Evolutionary conservation across 2,113 vertebrate genomes (phyloP).

Genomic region (Atherinomorus stipes): DNA sequence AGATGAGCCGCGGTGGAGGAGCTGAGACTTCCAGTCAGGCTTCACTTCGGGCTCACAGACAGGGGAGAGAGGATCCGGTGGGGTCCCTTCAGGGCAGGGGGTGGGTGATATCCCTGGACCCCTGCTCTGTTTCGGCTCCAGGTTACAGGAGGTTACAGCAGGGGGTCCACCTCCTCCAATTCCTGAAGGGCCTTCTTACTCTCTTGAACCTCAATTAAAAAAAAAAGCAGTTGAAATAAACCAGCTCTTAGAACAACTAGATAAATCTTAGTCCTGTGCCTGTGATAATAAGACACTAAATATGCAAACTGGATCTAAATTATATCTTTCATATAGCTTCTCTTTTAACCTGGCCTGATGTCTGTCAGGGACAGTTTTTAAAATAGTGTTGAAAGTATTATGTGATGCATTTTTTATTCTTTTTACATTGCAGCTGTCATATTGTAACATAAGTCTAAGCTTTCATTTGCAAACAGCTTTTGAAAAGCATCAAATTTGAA

Average conservation of each 20-base stretch:
- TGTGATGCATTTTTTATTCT: not conserved
- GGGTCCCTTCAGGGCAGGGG: constrained; percentile 58
- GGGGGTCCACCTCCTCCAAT: constrained; percentile 40
- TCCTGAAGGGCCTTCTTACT: constrained; percentile 42
- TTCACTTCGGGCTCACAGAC: constrained; percentile 56
- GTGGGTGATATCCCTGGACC: constrained; percentile 65
- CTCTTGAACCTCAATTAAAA: constrained; percentile 70
- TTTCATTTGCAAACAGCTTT: constrained; percentile 9
- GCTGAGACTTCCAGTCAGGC: constrained; percentile 44
- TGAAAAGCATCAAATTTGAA: constrained; percentile 20
- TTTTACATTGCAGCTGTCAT: not conserved
- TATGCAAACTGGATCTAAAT: not conserved
- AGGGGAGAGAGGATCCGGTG: constrained; percentile 29
- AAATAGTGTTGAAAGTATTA: too few relatives aligned
- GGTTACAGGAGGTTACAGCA: constrained; percentile 55
- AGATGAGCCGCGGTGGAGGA: constrained; percentile 47
- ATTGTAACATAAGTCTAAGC: constrained; percentile 1
- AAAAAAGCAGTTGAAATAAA: constrained; percentile 47
- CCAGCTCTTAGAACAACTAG: constrained; percentile 23
- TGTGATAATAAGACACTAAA: not conserved
- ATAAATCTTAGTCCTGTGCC: too few relatives aligned
- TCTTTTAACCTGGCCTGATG: not conserved
- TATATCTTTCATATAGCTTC: not conserved
- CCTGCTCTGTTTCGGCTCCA: constrained; percentile 74
- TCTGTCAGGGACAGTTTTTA: not conserved